Percentiles rank a stretch among this genome's conserved stretches.
These are phyloP conservation scores for Caenorhabditis doughertyi DNA, from an alignment of 2,888 invertebrate genomes.

Conservation along the genomic window DNA sequence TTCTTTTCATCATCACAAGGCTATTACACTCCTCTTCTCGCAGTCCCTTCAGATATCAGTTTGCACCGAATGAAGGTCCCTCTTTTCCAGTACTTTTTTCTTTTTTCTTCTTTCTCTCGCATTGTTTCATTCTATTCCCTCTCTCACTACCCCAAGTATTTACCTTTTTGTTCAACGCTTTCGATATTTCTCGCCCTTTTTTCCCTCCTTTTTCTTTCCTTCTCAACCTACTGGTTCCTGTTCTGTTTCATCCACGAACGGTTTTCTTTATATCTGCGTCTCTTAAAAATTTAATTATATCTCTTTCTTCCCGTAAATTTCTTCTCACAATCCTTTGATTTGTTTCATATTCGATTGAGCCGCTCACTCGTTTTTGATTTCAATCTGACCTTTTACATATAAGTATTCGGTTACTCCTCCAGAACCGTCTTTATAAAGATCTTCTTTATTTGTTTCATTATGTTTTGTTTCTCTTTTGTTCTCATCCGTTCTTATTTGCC, in stretches of 20 bases:
- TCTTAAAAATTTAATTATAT: not conserved
- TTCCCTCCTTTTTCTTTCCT: not conserved
- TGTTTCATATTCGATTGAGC: constrained; percentile 4
- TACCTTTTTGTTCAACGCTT: constrained; percentile 39
- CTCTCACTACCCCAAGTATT: constrained; percentile 19
- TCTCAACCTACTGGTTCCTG: constrained; percentile 13
- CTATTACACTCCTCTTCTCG: not conserved
- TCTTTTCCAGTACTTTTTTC: not conserved
- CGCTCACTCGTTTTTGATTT: not conserved
- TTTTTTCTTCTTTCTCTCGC: not conserved
- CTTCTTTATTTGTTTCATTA: too few relatives aligned
- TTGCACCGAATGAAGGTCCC: constrained; percentile 10
- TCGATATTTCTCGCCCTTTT: constrained; percentile 20
- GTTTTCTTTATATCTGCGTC: constrained; percentile 27
- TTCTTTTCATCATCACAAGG: constrained; percentile 12
- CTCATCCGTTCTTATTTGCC: constrained; percentile 4
- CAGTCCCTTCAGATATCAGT: constrained; percentile 26
- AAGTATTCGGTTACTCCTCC: too few relatives aligned
- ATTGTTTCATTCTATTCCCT: not conserved
- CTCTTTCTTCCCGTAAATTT: constrained; percentile 3
- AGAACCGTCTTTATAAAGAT: too few relatives aligned
- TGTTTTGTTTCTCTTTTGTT: not conserved
- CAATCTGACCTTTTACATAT: too few relatives aligned
- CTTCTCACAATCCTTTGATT: not conserved
- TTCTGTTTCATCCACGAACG: constrained; percentile 44